Conservation (phyloP, 2,797 vertebrate genomes). For the Acrossocheilus wenchowensis region DNA sequence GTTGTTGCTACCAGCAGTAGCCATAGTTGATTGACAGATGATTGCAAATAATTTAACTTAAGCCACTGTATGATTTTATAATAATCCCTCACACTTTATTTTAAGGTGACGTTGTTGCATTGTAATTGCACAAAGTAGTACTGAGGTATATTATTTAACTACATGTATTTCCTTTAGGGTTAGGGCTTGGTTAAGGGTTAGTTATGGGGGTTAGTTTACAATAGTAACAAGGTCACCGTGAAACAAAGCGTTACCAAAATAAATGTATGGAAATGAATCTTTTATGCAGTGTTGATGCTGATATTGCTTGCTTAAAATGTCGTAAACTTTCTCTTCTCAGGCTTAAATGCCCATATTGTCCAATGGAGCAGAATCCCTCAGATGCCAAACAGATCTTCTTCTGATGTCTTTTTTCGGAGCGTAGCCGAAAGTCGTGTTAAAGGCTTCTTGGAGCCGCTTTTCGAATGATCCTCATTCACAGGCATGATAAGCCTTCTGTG, state of each 20-base stretch:
- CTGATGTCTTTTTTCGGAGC: conserved; percentile 74
- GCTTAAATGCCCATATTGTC: conserved; percentile 93
- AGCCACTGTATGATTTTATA: background rate
- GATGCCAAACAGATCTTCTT: conserved; percentile 93
- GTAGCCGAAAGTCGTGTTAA: background rate
- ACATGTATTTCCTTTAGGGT: background rate
- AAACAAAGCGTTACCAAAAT: background rate
- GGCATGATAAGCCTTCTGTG: conserved; percentile 43
- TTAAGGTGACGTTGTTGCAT: background rate
- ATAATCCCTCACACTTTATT: background rate
- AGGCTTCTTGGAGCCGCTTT: conserved; percentile 42
- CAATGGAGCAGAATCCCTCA: conserved; percentile 92
- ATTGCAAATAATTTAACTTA: background rate
- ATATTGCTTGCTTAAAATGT: background rate
- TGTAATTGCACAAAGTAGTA: background rate
- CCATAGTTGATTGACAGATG: background rate
- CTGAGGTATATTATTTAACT: background rate
- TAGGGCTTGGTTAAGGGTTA: background rate
- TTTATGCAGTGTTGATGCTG: background rate
- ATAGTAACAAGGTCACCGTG: background rate
- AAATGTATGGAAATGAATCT: background rate
- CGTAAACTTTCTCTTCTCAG: conserved; percentile 66
- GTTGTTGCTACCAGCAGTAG: background rate
- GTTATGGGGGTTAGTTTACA: background rate
- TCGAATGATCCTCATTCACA: conserved; percentile 48